Percentiles rank a stretch among this genome's conserved stretches.
phyloP scores from a whole-genome alignment of 2,797 vertebrate genomes.

The Semaprochilodus insignis region DNA sequence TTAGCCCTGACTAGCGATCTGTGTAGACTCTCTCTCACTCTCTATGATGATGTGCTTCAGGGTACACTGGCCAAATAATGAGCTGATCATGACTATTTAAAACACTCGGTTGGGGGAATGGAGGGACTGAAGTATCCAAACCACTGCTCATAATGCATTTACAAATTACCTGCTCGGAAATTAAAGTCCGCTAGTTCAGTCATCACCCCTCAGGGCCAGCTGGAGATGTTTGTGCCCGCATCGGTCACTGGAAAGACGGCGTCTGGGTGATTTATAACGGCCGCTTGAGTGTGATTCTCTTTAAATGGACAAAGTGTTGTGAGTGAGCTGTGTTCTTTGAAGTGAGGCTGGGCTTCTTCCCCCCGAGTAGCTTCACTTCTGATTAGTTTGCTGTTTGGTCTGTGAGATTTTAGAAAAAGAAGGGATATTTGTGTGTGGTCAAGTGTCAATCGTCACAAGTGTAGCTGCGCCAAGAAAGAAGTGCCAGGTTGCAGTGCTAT shows the following conservation, averaged over 20 bases:
- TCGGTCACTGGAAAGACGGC: background rate
- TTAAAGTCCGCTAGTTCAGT: background rate
- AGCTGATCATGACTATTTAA: constrained; percentile 15
- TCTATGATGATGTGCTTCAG: constrained; percentile 32
- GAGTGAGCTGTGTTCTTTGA: background rate
- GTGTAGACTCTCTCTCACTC: background rate
- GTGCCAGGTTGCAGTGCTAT: too few species aligned
- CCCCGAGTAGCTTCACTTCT: background rate
- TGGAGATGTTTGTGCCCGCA: background rate
- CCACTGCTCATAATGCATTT: constrained; percentile 11
- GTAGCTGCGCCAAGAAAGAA: too few species aligned
- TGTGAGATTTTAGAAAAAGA: background rate
- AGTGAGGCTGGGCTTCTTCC: background rate
- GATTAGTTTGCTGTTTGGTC: background rate
- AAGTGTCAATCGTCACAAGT: too few species aligned
- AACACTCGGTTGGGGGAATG: background rate
- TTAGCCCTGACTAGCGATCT: too few species aligned
- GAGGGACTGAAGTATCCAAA: background rate
- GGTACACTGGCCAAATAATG: background rate
- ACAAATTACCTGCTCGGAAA: constrained; percentile 7
- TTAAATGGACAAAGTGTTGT: background rate
- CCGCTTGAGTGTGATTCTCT: background rate
- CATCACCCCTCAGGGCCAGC: background rate
- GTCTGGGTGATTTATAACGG: background rate
- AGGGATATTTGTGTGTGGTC: background rate